A percentile compares a stretch with the other conserved stretches of the same genome.
Conservation (phyloP, 2,888 invertebrate genomes). For the Drosophila borborema region DNA sequence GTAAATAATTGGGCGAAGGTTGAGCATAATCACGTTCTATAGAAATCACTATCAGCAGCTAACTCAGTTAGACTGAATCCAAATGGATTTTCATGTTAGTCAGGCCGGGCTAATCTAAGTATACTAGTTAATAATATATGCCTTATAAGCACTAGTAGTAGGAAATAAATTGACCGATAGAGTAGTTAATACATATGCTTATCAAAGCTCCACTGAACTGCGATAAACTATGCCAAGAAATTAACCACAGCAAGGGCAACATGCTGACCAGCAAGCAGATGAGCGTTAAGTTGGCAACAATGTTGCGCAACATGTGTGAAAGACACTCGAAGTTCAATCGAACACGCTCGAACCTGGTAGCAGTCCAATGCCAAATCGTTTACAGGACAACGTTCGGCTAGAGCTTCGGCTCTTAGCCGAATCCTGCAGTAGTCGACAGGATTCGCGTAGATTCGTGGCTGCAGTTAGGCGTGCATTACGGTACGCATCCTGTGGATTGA, state of each 20-base stretch:
- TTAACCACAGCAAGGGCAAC: not conserved
- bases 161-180: not conserved
- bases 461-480: slow-evolving; percentile 45
- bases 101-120: not conserved
- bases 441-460: slow-evolving; percentile 53
- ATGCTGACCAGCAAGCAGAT: slow-evolving; percentile 17
- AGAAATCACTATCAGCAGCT: not conserved
- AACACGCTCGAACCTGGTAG: slow-evolving; percentile 44
- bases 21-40: not conserved
- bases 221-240: not conserved
- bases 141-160: not conserved
- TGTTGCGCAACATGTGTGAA: slow-evolving; percentile 38
- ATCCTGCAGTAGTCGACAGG: slow-evolving; percentile 17
- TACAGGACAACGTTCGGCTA: slow-evolving; percentile 6
- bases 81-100: not conserved
- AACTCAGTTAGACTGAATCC: too few relatives aligned
- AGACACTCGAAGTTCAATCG: slow-evolving; percentile 16
- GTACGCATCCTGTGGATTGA: slow-evolving; percentile 46
- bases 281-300: slow-evolving; percentile 28
- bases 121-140: not conserved
- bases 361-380: slow-evolving; percentile 26
- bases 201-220: slow-evolving; percentile 15
- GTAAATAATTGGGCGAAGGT: not conserved
- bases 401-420: slow-evolving; percentile 22
- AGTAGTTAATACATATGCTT: slow-evolving; percentile 4